Evolutionary conservation across 92 coral and sea anemone genomes (phyloP).

Genomic region (Nematostella vectensis): DNA sequence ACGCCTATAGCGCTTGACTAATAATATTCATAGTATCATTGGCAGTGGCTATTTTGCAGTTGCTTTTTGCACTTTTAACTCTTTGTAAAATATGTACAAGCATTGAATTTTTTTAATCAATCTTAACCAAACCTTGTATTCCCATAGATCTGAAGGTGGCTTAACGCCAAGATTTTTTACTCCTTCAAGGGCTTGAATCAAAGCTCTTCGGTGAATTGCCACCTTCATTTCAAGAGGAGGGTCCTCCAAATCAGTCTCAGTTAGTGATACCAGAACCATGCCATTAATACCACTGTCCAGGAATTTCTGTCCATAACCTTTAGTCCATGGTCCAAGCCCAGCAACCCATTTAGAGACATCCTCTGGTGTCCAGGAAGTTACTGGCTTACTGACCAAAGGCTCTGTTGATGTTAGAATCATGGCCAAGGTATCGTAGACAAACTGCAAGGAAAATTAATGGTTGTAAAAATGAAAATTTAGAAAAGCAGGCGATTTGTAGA

Average conservation of each 20-base stretch:
- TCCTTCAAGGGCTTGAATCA: conserved; percentile 54
- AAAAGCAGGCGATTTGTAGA: no score
- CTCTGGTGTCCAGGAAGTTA: conserved; percentile 42
- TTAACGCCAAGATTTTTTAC: conserved; percentile 53
- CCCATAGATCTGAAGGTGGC: conserved; percentile 81
- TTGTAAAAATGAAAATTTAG: conserved; percentile 4
- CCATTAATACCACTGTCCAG: conserved; percentile 64
- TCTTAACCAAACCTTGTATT: conserved; percentile 97
- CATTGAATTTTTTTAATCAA: no score
- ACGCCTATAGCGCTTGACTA: no score
- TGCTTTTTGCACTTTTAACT: no score
- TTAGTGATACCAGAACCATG: conserved; percentile 48
- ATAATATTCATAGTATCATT: no score
- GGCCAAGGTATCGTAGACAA: conserved; percentile 44
- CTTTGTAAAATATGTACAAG: not conserved
- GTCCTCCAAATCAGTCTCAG: conserved; percentile 57
- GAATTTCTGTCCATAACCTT: conserved; percentile 50
- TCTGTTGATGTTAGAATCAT: conserved; percentile 35
- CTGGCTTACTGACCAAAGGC: conserved; percentile 53
- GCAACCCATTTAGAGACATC: conserved; percentile 79
- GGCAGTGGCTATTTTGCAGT: no score
- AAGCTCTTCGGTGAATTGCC: conserved; percentile 51
- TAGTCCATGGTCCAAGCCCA: conserved; percentile 62
- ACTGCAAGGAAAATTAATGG: conserved; percentile 24
- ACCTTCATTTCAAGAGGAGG: conserved; percentile 34